Base-by-base conservation (phyloP, 2,888 invertebrate genomes). In the Lithophane socia region DNA sequence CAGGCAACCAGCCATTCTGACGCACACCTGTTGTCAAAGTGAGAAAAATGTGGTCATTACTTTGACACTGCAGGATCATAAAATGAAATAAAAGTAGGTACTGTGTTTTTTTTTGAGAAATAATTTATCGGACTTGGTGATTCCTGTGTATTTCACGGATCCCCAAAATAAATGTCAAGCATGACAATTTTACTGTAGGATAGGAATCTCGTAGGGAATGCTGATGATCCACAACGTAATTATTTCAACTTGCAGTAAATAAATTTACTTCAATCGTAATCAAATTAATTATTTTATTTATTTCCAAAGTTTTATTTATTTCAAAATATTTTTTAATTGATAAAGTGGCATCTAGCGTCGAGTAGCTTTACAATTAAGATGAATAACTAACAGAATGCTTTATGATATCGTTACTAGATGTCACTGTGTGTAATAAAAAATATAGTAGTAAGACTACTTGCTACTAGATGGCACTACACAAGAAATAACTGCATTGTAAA, bases 281-380 rank as follows among this genome's bases (percentile, higher is more conserved):
- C 16, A 8, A 3, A 16, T 13, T 9, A n/a, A 71, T 54, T 29
- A 3, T 1, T 21, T 12, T 4, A 18, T n/a, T 7, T 70, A 4
- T 44, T 42, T 21, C 3, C 18, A 49, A 5, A 24, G 3, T 49
- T 12, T 66, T 12, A 7, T 54, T 66, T 12, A 2, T 42, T n/a
- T n/a, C 2, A 13, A n/a, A 54, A 29, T 12, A 2, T 8, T 8
- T 21, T 21, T 9, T 18, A 9, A 16, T 0, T 21, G 0, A 29
- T 10, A 24, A 3, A 72, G 63, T 37, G 89, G 67, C 87, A 89
- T 88, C 90, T 89, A 87, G 78, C 61, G 87, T 69, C 52, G 61
- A 88, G 68, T 89, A 89, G 88, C 13, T 7, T 4, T 60, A 74
- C 2, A 10, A 65, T 52, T 49, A 49, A 0, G 3, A 7, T 16